Evolutionary conservation across 2,113 vertebrate species (phyloP), one percentile per base, ranked within the genome.

Genomic region (Sinocyclocheilus anophthalmus): DNA sequence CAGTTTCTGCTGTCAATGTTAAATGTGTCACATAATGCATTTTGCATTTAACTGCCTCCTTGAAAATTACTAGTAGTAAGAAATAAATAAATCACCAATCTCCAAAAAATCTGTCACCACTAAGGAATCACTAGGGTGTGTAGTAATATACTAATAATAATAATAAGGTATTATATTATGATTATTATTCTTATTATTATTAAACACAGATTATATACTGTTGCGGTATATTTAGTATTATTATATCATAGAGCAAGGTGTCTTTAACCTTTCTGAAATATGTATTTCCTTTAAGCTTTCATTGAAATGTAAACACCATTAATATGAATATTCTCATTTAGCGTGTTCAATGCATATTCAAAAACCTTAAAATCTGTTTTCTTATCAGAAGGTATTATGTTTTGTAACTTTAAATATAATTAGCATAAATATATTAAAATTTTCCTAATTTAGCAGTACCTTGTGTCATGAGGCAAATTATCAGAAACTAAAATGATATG

Each of bases 341-440:
- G 70, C 67, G 83, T 87, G 84, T 85, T 90, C 90, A 82, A 88
- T 92, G 87, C 90, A 89, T 92, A 92, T 88, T 90, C 88, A 92
- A 91, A 91, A 81, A 90, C 81, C 86, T 89, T 89, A 83, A 55
- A 85, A 91, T 93, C 89, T 92, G 75, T 77, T 57, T 57, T 65
- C 86, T 85, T 77, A 86, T 76, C 37, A 39, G 61, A 65, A 55
- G 69, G 73, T 73, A 87, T 73, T 85, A 91, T 92, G 90, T 91
- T 91, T 91, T 37, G 80, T 91, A 83, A 88, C 92, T 93, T 89
- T 92, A 89, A 93, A 93, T 93, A 89, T 92, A 92, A 77, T 30
- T 59, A 26, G 33, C 53, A 59, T 75, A 87, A 48, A 81, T 76
- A 65, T 16, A 65, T 50, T 50, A 13, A 3, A 7, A 1, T 22